Evolutionary conservation across 2,113 vertebrate species (phyloP), one percentile per base, ranked within the genome.

Genomic region (Erpornis zantholeuca): DNA sequence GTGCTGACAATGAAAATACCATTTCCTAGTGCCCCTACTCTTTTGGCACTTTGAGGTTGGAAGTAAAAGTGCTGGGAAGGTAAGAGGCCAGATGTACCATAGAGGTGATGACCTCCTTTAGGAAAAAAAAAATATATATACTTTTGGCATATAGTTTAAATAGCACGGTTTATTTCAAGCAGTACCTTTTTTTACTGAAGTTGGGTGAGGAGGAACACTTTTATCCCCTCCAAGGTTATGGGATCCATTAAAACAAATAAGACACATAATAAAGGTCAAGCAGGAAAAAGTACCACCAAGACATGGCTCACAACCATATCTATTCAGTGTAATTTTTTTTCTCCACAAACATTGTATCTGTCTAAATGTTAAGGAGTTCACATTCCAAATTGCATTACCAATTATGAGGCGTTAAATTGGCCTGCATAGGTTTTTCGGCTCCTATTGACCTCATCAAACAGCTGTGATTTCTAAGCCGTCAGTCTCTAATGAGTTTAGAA

Each of bases 391-490:
- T 92, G 93, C 82, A 96, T 85, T 84, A 80, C 65, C 80, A 92
- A 73, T 95, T 97, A 89, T 28, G 70, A 61, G 75, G 92, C 40
- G 4, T 92, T 96, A 96, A 89, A 95, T 96, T 95, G 96, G 94
- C 63, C 63, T 88, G 78, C 96, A 94, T 72, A 90, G 64, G 65
- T 70, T 93, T 96, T 95, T 94, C 89, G 87, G 93, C 47, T 96
- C 76, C 95, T 86, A 59, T 57, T 97, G 94, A 97, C 88, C 92
- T 95, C 84, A 97, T 90, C 88, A 95, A 97, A 96, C 88, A 96
- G 70, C 75, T 97, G 96, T 94, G 96, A 96, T 94, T 91, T 94
- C 90, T 64, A 97, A 97, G 96, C 92, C 97, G 86, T 90, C 82
- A 80, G 90, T 88, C 56, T 95, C 68, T 96, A 90, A 97, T 95